Conservation (phyloP, 2,888 invertebrate genomes). For the Alsophila aescularia region DNA sequence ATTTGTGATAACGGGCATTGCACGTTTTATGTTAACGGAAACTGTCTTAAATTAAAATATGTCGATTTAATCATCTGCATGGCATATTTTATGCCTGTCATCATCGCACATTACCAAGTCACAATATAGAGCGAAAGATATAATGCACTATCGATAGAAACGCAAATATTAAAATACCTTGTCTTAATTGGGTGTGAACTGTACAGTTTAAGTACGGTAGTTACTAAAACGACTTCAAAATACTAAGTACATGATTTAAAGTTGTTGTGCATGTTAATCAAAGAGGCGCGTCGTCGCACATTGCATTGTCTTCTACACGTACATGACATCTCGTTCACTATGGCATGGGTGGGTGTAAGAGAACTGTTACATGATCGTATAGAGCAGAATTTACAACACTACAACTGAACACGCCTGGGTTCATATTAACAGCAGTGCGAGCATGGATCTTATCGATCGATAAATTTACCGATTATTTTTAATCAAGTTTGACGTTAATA, state of each 20-base stretch:
- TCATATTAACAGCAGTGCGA: too few relatives aligned
- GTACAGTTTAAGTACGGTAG: not conserved
- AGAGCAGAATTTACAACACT: not conserved
- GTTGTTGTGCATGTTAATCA: not conserved
- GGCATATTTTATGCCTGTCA: too few relatives aligned
- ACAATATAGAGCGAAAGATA: too few relatives aligned
- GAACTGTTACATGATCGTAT: constrained; percentile 8
- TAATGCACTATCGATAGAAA: too few relatives aligned
- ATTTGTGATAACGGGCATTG: constrained; percentile 18
- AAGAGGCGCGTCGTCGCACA: constrained; percentile 9
- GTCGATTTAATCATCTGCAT: too few relatives aligned
- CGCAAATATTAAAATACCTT: too few relatives aligned
- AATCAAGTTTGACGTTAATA: too few relatives aligned
- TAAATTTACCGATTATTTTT: too few relatives aligned
- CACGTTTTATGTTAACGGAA: not conserved
- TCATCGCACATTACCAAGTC: too few relatives aligned
- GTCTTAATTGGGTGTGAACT: too few relatives aligned
- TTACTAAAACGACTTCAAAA: not conserved
- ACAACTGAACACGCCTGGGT: not conserved
- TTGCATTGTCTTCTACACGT: constrained; percentile 16
- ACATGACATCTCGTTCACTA: constrained; percentile 17
- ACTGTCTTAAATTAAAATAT: constrained; percentile 1
- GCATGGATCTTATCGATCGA: too few relatives aligned
- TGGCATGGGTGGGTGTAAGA: not conserved
- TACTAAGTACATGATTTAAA: not conserved